Conservation (phyloP, 2,797 vertebrate genomes). For the Liasis olivaceus region DNA sequence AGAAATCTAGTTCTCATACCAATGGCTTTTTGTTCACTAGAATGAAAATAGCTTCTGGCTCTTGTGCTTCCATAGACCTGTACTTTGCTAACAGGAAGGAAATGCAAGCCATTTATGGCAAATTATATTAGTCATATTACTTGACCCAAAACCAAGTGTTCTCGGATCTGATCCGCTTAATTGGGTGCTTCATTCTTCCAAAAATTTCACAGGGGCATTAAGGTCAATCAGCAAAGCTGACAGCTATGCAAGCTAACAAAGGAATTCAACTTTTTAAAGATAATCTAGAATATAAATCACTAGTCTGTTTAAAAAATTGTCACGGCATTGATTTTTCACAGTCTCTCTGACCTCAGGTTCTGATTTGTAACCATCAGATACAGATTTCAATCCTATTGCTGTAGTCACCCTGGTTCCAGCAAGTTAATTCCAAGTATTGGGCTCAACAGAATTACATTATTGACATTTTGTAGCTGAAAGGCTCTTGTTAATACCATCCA, state of each 20-base stretch:
- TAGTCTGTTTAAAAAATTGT: constrained; percentile 8
- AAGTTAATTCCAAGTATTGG: constrained; percentile 70
- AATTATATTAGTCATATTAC: neutral
- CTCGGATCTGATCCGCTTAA: neutral
- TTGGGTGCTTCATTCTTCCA: neutral
- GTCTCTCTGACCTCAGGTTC: constrained; percentile 27
- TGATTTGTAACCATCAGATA: constrained; percentile 67
- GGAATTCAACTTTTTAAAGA: neutral
- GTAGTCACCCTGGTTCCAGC: constrained; percentile 63
- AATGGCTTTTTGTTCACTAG: neutral
- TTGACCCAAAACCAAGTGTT: neutral
- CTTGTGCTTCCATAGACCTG: too few species aligned
- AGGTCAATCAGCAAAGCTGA: neutral
- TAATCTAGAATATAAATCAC: constrained; percentile 11
- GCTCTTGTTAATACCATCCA: constrained; percentile 76
- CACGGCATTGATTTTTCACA: constrained; percentile 12
- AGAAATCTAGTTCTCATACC: neutral
- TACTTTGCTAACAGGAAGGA: neutral
- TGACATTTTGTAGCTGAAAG: constrained; percentile 76
- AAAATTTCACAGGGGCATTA: neutral
- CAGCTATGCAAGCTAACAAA: neutral
- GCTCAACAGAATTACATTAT: constrained; percentile 77
- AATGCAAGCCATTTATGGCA: neutral
- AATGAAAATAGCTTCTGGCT: neutral
- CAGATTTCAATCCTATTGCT: constrained; percentile 64